Evolutionary conservation across 2,113 vertebrate species (phyloP), one percentile per base, ranked within the genome.

Genomic region (Trichechus manatus): DNA sequence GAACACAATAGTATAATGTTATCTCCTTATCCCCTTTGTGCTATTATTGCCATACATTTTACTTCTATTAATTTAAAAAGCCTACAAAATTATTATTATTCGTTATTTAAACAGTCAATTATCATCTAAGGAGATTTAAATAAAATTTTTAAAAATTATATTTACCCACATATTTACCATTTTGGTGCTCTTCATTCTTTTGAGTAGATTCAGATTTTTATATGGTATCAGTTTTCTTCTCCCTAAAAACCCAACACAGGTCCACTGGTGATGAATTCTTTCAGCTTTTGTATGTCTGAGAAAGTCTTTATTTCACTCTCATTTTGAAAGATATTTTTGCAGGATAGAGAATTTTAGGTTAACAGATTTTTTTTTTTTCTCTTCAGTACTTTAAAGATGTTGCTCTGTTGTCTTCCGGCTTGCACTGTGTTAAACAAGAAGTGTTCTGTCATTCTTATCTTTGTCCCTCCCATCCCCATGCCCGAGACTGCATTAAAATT

Each of bases 291-390:
- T 87, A n/a, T 64, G 81, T 78, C 29, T 87, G 53, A 82, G 44
- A 56, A 87, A 29, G n/a, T 82, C 33, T 87, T 59, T 88, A 75
- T 59, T 87, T 92, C 3, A 72, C 29, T 50, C 66, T 91, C 6
- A 56, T 79, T 92, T 70, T 96, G 39, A 42, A 89, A 80, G 39
- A 66, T 84, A 50, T 11, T 85, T 94, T 91, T 91, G 8, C 17
- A 85, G 33, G 9, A 36, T 70, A 83, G 39, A 78, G 39, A 77
- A 29, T 50, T 53, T 87, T n/a, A 68, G 75, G 47, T 75, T 61
- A 27, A 75, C 36, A 13, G 2, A 17, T 78, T 36, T 36, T 86
- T 82, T n/a, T 66, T 22, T 10, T 80, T n/a, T 88, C 63, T 72
- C 1, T 2, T 63, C 63, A 29, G 36, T 33, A 85, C 84, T 74